Evolutionary conservation across 2,797 vertebrate genomes (phyloP), one percentile per base, ranked within the genome.

Genomic region (Euthynnus affinis): DNA sequence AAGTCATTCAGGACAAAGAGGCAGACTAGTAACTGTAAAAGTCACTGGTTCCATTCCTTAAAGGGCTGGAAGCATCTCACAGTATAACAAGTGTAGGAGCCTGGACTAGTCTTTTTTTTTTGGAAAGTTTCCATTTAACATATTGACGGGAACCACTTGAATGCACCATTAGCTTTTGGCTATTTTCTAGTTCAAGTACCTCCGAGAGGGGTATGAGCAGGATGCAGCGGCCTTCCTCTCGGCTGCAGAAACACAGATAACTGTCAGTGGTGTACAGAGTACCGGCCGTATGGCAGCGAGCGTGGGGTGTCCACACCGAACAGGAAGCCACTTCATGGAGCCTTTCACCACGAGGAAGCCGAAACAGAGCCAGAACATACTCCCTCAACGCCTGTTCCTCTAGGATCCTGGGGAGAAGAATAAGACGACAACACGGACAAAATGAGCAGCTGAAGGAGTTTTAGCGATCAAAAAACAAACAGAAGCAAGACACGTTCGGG

Each of bases 241-340:
- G 95, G 94, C 98, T 97, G 88, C 95, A 95, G 93, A 99, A 99
- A 74, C 97, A 97, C 91, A 99, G 89, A 15, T 99, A 99, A 49
- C 89, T 90, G 91, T 99, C 96, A 0, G 98, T 98, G 83, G 96
- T 73, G 74, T 98, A 99, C 65, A 99, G 95, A 0, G 93, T 97
- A 49, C 98, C 98, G 0, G 66, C 89, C 0, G 97, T 98, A 85
- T 99, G 98, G 88, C 96, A 96, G 91, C 98, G 98, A 8, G 96
- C 96, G 49, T 99, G 98, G 0, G 98, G 98, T 0, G 98, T 99
- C 98, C 98, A 99, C 17, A 97, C 93, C 0, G 97, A 96, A 64
- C 98, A 99, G 25, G 96, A 92, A 27, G 93, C 86, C 64, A 97
- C 95, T 3, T 96, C 94, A 0, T 95, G 93, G 63, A 99, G 94